Conservation (phyloP, 2,797 vertebrate genomes). For the Microtus californicus region DNA sequence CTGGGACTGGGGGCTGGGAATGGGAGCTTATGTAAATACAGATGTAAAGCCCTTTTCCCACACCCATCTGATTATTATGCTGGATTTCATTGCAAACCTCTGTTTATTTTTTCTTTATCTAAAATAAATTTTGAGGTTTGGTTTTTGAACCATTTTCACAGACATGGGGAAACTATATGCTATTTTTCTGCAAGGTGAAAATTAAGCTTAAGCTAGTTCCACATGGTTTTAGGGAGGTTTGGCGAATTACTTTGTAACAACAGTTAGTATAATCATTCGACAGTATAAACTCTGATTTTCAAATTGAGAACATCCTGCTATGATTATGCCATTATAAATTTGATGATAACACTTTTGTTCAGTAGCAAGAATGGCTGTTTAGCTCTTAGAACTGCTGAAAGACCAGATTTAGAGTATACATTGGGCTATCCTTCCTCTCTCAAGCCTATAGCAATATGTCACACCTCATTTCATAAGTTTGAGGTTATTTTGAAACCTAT, state of each 20-base stretch:
- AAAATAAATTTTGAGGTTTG: neutral
- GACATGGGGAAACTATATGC: neutral
- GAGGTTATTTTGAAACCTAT: neutral
- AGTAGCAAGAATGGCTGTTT: neutral
- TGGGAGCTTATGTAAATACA: neutral
- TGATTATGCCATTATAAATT: neutral
- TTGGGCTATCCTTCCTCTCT: neutral
- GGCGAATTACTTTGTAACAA: neutral
- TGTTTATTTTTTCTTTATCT: neutral
- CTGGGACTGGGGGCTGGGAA: neutral
- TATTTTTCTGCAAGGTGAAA: neutral
- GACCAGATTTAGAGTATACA: neutral
- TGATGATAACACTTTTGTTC: neutral
- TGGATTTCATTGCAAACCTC: neutral
- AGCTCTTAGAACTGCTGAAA: neutral
- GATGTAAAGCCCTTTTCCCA: neutral
- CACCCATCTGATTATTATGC: neutral
- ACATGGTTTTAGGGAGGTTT: neutral
- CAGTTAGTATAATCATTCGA: constrained; percentile 16
- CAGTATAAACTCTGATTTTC: constrained; percentile 3
- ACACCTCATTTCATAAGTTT: neutral
- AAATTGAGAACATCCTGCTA: neutral
- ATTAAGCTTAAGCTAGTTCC: neutral
- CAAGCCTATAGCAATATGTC: neutral
- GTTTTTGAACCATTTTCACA: neutral